Base-by-base conservation (phyloP, 2,113 vertebrate genomes). In the Elachura formosa region DNA sequence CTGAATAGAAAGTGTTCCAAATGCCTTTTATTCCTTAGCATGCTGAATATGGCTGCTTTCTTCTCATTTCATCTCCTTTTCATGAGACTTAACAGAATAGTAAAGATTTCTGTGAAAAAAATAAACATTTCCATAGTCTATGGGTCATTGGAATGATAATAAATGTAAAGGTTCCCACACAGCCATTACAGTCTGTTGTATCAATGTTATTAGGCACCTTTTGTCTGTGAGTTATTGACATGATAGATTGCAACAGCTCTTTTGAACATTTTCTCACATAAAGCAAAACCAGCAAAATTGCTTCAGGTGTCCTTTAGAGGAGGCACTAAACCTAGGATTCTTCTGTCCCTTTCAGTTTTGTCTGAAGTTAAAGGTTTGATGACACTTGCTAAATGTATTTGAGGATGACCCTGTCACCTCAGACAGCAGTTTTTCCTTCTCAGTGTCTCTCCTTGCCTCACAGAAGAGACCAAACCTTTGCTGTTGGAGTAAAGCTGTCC, bases 221-320 rank as follows among this genome's bases (percentile, higher is more conserved):
- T 95, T 94, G 78, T 95, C 81, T 80, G 48, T 17, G 59, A 94
- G 56, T 96, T 96, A 95, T 94, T 81, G 95, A 64, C 43, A 40
- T 73, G 84, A 96, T 71, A 95, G 78, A 94, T 91, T 89, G 82
- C 43, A 93, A 87, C 83, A 95, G 58, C 64, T 63, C 56, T 90
- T 96, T 96, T 94, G 94, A 88, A 86, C 92, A 78, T 82, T 93
- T 91, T 96, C 69, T 92, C 77, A 90, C 58, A 84, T 84, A 92
- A 95, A 94, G 89, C 29, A 87, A 94, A 96, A 83, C 55, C 83
- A 94, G 79, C 45, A 83, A 82, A 90, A 94, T 45, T 91, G 81
- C 79, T 79, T 90, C 82, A 82, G 79, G 81, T 91, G 58, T 92
- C 87, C 69, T 96, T 92, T 66, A 92, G 72, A 93, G 67, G 43